A percentile compares a stretch with the other conserved stretches of the same genome.
Conservation (phyloP, 2,113 vertebrate genomes). For the Oryzias curvinotus region DNA sequence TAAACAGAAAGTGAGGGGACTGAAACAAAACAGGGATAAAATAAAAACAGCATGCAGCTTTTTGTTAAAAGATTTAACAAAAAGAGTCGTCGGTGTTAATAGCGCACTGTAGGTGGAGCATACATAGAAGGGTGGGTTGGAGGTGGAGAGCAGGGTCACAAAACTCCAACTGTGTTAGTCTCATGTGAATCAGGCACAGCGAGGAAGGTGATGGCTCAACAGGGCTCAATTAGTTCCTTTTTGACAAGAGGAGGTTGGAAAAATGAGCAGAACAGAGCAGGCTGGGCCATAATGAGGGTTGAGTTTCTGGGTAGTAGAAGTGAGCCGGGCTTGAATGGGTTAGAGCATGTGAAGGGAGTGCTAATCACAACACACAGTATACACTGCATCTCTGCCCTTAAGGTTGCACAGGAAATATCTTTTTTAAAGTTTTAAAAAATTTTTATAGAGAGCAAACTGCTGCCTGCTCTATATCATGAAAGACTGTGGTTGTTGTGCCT, state of each 20-base stretch:
- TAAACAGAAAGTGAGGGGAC: constrained; percentile 77
- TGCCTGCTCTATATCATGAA: constrained; percentile 20
- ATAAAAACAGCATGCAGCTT: constrained; percentile 79
- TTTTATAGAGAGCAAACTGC: constrained; percentile 27
- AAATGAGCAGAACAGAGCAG: constrained; percentile 86
- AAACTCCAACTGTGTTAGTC: constrained; percentile 68
- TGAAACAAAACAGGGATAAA: constrained; percentile 50
- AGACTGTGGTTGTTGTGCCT: no score
- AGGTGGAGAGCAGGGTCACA: constrained; percentile 47
- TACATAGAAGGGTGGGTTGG: constrained; percentile 74
- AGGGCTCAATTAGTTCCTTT: constrained; percentile 81
- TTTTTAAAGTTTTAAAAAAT: background rate
- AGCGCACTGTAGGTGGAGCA: constrained; percentile 77
- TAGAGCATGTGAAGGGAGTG: constrained; percentile 85
- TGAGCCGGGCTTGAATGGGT: constrained; percentile 83
- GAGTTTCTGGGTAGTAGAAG: constrained; percentile 52
- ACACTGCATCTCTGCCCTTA: constrained; percentile 85
- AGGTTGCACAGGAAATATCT: constrained; percentile 6
- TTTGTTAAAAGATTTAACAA: constrained; percentile 82
- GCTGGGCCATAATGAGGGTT: constrained; percentile 86
- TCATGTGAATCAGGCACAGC: constrained; percentile 75
- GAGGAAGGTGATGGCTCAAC: constrained; percentile 84
- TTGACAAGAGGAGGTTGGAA: constrained; percentile 78
- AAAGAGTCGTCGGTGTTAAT: constrained; percentile 93
- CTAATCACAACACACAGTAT: constrained; percentile 78